Conservation (phyloP, 1,140 invertebrate genomes). For the Cotesia glomerata region DNA sequence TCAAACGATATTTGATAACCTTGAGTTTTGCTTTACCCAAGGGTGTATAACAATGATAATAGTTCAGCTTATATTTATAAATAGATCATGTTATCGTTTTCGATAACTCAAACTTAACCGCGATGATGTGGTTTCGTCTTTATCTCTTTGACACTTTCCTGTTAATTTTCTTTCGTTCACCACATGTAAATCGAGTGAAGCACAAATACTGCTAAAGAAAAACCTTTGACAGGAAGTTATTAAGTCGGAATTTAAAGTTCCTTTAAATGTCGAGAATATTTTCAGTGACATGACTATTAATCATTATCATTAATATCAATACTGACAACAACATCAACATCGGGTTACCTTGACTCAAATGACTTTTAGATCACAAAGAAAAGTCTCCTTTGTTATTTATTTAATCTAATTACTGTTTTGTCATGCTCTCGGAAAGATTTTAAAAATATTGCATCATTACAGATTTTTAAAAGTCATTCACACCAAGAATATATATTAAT, state of each 20-base stretch:
- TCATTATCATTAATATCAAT: not conserved
- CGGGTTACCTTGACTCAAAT: conserved; percentile 6
- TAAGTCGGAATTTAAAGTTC: conserved; percentile 39
- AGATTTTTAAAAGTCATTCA: too few species aligned
- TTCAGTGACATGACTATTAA: conserved; percentile 23
- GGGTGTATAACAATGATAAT: not conserved
- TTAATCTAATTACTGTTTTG: not conserved
- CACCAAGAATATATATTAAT: too few species aligned
- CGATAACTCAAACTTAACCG: not conserved
- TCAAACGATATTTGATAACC: not conserved
- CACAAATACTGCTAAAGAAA: not conserved
- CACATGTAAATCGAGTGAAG: conserved; percentile 3
- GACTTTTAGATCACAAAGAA: not conserved
- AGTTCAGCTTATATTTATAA: not conserved
- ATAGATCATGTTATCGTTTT: conserved; percentile 1
- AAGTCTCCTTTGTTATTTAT: not conserved
- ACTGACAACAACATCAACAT: too few species aligned
- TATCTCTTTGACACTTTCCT: not conserved
- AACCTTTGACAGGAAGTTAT: conserved; percentile 39
- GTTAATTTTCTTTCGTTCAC: not conserved
- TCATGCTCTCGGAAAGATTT: too few species aligned
- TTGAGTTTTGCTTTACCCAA: not conserved
- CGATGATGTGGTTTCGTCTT: not conserved
- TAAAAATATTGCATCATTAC: too few species aligned
- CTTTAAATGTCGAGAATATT: conserved; percentile 31